These are phyloP conservation scores for Epinephelus cyanopodus DNA, from an alignment of 2,113 vertebrate species.

Conservation along the genomic window DNA sequence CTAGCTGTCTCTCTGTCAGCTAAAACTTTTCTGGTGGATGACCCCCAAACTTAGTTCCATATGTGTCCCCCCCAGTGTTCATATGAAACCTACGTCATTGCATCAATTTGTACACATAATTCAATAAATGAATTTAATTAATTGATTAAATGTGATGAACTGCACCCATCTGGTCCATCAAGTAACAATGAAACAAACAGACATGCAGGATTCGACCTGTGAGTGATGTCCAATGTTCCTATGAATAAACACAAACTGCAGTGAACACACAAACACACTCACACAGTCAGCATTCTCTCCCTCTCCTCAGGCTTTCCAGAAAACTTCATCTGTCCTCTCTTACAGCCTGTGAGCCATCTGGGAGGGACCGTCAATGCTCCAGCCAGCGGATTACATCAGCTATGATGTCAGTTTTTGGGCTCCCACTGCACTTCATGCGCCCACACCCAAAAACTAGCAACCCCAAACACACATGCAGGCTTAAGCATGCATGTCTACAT, in stretches of 20 bases:
- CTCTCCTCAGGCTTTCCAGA: constrained; percentile 12
- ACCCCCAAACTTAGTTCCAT: no score
- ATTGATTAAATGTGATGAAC: constrained; percentile 14
- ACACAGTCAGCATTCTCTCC: constrained; percentile 44
- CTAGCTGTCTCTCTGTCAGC: no score
- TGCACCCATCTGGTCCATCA: background rate
- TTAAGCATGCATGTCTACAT: background rate
- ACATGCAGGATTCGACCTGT: background rate
- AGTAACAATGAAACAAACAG: background rate
- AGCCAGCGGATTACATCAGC: constrained; percentile 72
- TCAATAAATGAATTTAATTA: background rate
- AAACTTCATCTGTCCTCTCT: constrained; percentile 47
- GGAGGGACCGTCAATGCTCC: constrained; percentile 47
- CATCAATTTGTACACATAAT: background rate
- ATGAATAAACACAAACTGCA: constrained; percentile 28
- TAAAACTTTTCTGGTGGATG: no score
- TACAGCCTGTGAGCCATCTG: constrained; percentile 52
- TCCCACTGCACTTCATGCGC: constrained; percentile 21
- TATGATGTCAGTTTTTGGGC: constrained; percentile 71
- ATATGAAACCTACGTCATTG: background rate
- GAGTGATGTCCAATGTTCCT: background rate
- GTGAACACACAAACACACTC: constrained; percentile 24
- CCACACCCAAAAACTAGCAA: constrained; percentile 43
- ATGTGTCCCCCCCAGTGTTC: no score
- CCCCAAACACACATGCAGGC: constrained; percentile 31